Conservation (phyloP, 2,113 vertebrate genomes). For the Cryptotis parvus region DNA sequence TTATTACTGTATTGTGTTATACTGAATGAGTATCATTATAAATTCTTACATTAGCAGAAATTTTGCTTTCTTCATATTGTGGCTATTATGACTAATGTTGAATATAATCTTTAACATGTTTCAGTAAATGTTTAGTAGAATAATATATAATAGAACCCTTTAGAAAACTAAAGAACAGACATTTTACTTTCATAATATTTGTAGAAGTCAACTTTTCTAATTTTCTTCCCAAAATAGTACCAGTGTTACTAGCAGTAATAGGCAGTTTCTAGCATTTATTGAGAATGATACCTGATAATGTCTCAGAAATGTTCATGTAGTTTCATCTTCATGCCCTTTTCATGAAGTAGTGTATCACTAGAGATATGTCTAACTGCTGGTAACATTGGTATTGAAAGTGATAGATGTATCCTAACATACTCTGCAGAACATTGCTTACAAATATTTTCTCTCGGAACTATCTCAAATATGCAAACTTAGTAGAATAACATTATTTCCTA, state of each 20-base stretch:
- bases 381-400: conserved; percentile 25
- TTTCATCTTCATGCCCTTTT: not conserved
- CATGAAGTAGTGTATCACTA: not conserved
- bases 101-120: conserved; percentile 8
- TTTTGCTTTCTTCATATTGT: conserved; percentile 34
- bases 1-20: not conserved
- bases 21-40: not conserved
- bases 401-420: not conserved
- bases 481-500: not conserved
- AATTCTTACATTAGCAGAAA: not conserved
- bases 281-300: not conserved
- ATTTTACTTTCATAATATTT: conserved; percentile 41
- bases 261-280: conserved; percentile 27
- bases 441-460: conserved; percentile 36
- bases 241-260: not conserved
- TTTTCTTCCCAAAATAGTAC: not conserved
- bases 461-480: not conserved
- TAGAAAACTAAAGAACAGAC: conserved; percentile 38
- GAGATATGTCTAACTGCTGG: not conserved
- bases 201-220: conserved; percentile 1
- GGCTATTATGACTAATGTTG: not conserved
- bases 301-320: conserved; percentile 8
- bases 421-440: not conserved
- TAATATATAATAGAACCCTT: not conserved
- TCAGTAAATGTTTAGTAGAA: conserved; percentile 34